Percentiles rank a stretch among this genome's conserved stretches.
These are phyloP conservation scores for Autographa pulchrina DNA, from an alignment of 2,888 invertebrate species.

Conservation along the genomic window DNA sequence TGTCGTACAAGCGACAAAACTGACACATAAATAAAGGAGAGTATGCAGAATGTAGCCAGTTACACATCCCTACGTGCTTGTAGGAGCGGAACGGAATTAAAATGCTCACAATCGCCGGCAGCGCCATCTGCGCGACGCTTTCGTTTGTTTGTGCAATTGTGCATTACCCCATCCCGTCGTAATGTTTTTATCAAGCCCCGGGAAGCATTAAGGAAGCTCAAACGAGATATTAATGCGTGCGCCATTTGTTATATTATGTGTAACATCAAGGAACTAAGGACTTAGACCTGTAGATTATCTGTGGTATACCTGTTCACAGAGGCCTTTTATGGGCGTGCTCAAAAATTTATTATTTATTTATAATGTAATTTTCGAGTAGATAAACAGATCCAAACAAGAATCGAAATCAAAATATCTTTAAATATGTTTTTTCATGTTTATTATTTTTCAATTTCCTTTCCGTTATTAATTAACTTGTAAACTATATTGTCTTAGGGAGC, in stretches of 20 bases:
- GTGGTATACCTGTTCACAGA: neutral
- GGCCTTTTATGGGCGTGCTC: neutral
- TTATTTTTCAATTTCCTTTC: too few species aligned
- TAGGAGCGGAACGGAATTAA: constrained; percentile 61
- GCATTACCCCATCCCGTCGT: constrained; percentile 52
- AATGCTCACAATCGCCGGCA: constrained; percentile 53
- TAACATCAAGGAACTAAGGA: constrained; percentile 10
- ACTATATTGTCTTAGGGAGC: neutral
- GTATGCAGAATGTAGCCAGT: constrained; percentile 50
- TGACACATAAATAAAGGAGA: constrained; percentile 54
- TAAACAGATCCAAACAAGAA: too few species aligned
- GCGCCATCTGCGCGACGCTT: constrained; percentile 62
- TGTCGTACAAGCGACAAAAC: constrained; percentile 39
- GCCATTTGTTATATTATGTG: constrained; percentile 26
- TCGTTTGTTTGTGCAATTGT: constrained; percentile 64
- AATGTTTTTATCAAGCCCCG: constrained; percentile 61
- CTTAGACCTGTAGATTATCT: neutral
- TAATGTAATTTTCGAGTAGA: too few species aligned
- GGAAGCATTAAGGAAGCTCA: constrained; percentile 52
- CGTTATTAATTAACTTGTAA: too few species aligned
- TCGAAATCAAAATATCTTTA: too few species aligned
- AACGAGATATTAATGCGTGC: constrained; percentile 53
- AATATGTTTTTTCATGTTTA: too few species aligned
- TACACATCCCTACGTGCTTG: constrained; percentile 58
- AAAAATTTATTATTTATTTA: too few species aligned